These are phyloP conservation scores for Exocentrus adspersus DNA, from an alignment of 2,888 invertebrate genomes.

Conservation along the genomic window DNA sequence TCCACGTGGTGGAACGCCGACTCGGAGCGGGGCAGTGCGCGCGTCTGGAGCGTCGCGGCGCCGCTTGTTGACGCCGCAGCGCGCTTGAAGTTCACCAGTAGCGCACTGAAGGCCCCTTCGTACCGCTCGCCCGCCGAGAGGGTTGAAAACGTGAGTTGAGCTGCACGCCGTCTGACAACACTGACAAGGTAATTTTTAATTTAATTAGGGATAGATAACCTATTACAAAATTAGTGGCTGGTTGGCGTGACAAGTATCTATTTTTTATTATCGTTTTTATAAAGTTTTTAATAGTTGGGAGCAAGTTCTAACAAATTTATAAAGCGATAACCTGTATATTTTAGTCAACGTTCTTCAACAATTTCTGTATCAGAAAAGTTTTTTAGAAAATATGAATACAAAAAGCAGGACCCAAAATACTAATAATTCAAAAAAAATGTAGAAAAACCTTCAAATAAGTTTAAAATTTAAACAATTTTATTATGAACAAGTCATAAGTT, in stretches of 20 bases:
- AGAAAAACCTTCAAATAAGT: too few species aligned
- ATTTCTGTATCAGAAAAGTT: too few species aligned
- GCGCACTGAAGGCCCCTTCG: constrained; percentile 25
- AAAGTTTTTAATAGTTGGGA: too few species aligned
- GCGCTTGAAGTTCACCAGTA: constrained; percentile 36
- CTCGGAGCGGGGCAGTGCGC: constrained; percentile 34
- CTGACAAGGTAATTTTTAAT: constrained; percentile 7
- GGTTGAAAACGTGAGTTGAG: constrained; percentile 10
- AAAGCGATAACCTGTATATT: too few species aligned
- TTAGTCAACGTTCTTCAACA: too few species aligned
- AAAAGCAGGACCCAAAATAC: too few species aligned
- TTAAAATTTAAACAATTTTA: too few species aligned
- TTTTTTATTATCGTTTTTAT: too few species aligned
- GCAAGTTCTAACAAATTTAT: too few species aligned
- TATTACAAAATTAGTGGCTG: not conserved
- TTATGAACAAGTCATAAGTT: too few species aligned
- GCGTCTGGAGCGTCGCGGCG: constrained; percentile 33
- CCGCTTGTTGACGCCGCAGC: constrained; percentile 34
- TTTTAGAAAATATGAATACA: too few species aligned
- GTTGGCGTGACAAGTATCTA: not conserved
- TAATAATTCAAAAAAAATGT: too few species aligned
- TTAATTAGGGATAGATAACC: not conserved
- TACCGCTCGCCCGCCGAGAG: constrained; percentile 7
- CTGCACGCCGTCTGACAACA: not conserved
- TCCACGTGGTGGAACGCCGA: constrained; percentile 42